These are phyloP conservation scores for Caenorhabditis latens DNA, from an alignment of 1,140 invertebrate species.

Conservation along the genomic window DNA sequence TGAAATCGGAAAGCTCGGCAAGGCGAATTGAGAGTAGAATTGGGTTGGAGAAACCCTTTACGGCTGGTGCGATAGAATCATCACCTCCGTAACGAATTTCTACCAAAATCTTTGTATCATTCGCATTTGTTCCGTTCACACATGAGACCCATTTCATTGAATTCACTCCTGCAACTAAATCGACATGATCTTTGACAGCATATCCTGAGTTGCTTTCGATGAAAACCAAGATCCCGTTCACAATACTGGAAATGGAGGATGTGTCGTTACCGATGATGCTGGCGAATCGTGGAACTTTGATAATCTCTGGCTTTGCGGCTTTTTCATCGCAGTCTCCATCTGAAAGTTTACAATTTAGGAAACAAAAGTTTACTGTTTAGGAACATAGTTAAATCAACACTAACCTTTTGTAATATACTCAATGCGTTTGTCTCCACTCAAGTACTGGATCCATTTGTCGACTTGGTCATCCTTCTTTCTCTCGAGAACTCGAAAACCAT, in stretches of 20 bases:
- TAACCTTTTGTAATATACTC: conserved; percentile 5
- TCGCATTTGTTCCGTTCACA: not conserved
- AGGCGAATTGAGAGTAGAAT: conserved; percentile 26
- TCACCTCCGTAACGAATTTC: conserved; percentile 42
- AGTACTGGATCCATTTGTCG: not conserved
- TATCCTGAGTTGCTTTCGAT: not conserved
- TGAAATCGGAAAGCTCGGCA: conserved; percentile 1
- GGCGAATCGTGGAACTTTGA: not conserved
- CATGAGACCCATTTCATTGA: conserved; percentile 28
- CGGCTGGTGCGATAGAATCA: not conserved
- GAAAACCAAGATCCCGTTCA: not conserved
- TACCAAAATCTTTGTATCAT: not conserved
- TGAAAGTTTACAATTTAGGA: not conserved
- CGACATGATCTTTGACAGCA: not conserved
- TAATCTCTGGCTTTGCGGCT: not conserved
- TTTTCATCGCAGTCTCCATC: not conserved
- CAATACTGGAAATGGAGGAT: conserved; percentile 9
- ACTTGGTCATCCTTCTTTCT: not conserved
- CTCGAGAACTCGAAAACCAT: conserved; percentile 8
- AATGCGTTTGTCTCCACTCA: not conserved
- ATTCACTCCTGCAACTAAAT: conserved; percentile 25
- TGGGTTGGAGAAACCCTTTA: conserved; percentile 11
- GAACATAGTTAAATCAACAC: not conserved
- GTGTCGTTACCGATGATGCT: not conserved
- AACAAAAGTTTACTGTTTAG: no score